phyloP scores from a whole-genome alignment of 2,113 vertebrate species.

The Upupa epops region DNA sequence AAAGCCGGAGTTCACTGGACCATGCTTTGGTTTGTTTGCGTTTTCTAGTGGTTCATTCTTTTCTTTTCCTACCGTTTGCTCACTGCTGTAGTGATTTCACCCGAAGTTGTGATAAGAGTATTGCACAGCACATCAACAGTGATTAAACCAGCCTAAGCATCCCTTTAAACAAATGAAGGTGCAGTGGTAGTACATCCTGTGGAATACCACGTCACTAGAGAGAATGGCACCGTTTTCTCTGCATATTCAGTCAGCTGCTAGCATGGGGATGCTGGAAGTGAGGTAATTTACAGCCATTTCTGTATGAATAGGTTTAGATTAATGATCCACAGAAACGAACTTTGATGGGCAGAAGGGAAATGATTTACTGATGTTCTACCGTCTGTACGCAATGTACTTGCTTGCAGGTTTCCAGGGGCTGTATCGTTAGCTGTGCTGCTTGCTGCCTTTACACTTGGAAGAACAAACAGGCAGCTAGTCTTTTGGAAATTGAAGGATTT shows the following conservation, averaged over 20 bases:
- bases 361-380: background rate
- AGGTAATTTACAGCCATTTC: background rate
- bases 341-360: background rate
- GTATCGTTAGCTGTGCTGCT: background rate
- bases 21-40: slow-evolving; percentile 6
- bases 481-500: background rate
- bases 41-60: slow-evolving; percentile 9
- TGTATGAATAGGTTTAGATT: background rate
- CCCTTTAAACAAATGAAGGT: background rate
- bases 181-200: background rate
- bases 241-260: slow-evolving; percentile 11
- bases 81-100: background rate
- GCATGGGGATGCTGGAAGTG: slow-evolving; percentile 27
- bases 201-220: slow-evolving; percentile 2
- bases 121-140: background rate
- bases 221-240: slow-evolving; percentile 13
- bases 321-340: background rate
- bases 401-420: background rate
- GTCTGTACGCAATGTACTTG: background rate
- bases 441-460: background rate
- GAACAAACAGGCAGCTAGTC: background rate
- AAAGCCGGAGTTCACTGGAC: slow-evolving; percentile 1
- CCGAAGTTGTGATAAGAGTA: background rate
- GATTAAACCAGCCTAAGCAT: background rate
- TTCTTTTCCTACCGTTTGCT: background rate